These are phyloP conservation scores for Pseudoatta argentina DNA, from an alignment of 1,140 invertebrate species.

Conservation along the genomic window DNA sequence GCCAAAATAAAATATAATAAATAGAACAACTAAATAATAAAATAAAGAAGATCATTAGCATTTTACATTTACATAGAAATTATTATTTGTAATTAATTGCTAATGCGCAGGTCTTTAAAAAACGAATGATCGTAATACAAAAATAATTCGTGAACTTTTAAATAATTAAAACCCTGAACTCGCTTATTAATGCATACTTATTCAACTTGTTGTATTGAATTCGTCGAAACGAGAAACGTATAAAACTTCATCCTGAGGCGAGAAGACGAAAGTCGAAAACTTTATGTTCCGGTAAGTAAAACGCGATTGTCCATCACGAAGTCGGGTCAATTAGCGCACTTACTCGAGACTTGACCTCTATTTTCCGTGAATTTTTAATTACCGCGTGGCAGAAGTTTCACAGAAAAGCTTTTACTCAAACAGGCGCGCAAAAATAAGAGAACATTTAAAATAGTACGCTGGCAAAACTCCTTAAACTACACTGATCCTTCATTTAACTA, in stretches of 20 bases:
- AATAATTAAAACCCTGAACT: background rate
- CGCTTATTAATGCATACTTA: background rate
- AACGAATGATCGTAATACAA: no score
- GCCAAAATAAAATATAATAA: background rate
- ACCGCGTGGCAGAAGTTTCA: conserved; percentile 18
- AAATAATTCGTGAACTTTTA: background rate
- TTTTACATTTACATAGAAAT: conserved; percentile 8
- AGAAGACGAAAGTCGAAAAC: conserved; percentile 30
- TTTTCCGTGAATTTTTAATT: conserved; percentile 56
- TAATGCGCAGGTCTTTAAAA: background rate
- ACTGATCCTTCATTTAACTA: conserved; percentile 18
- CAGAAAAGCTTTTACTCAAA: background rate
- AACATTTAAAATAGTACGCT: conserved; percentile 27
- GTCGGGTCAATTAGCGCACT: conserved; percentile 45
- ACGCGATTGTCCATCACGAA: conserved; percentile 32
- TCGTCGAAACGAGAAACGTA: background rate
- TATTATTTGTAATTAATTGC: background rate
- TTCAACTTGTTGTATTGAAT: background rate
- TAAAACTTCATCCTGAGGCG: background rate
- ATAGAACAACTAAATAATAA: background rate
- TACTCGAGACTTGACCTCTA: conserved; percentile 50
- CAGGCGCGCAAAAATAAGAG: conserved; percentile 1
- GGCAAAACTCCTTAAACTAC: background rate
- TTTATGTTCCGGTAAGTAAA: conserved; percentile 22
- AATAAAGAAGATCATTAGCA: background rate